Percentiles rank a stretch among this genome's conserved stretches.
phyloP scores from a whole-genome alignment of 1,140 invertebrate genomes.

The Portunus trituberculatus region DNA sequence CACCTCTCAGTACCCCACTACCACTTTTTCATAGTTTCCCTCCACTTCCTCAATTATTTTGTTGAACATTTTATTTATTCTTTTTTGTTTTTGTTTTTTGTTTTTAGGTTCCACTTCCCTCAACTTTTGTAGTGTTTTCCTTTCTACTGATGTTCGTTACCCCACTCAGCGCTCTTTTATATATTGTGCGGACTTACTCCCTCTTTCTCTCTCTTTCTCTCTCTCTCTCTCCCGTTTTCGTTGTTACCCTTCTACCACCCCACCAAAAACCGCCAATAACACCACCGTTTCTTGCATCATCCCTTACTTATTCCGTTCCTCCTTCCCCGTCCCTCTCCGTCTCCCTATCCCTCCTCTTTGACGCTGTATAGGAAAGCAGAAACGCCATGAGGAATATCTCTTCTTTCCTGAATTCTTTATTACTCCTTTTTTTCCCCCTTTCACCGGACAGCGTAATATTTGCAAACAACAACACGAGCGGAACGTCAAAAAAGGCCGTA shows the following conservation, averaged over 20 bases:
- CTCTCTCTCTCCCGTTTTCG: background rate
- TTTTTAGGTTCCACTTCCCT: background rate
- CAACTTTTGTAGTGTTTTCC: background rate
- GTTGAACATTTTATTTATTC: background rate
- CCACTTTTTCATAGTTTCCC: background rate
- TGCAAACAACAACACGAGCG: background rate
- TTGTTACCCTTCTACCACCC: background rate
- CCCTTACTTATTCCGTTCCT: no score
- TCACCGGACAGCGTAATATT: background rate
- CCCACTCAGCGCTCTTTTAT: background rate
- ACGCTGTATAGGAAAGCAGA: background rate
- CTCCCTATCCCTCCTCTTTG: background rate
- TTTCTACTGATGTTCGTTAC: background rate
- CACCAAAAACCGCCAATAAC: background rate
- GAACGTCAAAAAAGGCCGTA: background rate
- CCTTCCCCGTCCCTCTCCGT: background rate
- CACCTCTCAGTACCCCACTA: background rate
- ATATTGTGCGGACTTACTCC: background rate
- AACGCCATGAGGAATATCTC: no score
- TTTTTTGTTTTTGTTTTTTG: no score
- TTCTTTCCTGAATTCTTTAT: background rate
- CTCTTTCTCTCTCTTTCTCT: constrained; percentile 5
- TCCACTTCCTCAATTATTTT: background rate
- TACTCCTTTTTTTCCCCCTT: background rate
- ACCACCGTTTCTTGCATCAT: background rate